Percentiles rank a stretch among this genome's conserved stretches.
phyloP scores from a whole-genome alignment of 2,113 vertebrate species.

The Salvelinus namaycush region DNA sequence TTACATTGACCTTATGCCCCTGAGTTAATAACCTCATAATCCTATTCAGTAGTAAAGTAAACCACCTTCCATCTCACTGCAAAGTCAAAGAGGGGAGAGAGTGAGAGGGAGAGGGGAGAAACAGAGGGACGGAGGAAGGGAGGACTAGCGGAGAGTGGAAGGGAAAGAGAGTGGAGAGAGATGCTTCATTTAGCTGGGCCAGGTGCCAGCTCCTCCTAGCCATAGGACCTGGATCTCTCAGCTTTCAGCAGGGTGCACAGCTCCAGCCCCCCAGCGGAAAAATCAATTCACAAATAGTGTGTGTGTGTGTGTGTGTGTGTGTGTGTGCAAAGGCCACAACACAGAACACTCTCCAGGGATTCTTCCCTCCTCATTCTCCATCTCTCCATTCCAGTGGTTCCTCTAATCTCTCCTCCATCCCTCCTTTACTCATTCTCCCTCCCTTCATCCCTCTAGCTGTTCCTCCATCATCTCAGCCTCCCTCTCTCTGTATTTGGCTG shows the following conservation, averaged over 20 bases:
- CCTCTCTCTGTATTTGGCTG: slow-evolving; percentile 14
- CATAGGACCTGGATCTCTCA: slow-evolving; percentile 38
- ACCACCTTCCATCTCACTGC: too few species aligned
- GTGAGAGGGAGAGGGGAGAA: not conserved
- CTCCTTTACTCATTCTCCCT: not conserved
- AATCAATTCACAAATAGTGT: slow-evolving; percentile 10
- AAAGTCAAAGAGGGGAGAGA: not conserved
- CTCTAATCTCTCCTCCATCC: not conserved
- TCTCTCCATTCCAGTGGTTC: not conserved
- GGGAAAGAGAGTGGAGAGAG: not conserved
- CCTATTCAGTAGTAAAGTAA: too few species aligned
- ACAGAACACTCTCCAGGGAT: slow-evolving; percentile 7
- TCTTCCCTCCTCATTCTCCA: not conserved
- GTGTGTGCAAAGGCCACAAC: not conserved
- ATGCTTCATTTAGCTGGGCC: not conserved
- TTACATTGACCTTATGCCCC: too few species aligned
- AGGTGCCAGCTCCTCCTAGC: slow-evolving; percentile 34
- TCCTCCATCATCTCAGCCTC: not conserved
- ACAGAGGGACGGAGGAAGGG: not conserved
- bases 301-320: not conserved
- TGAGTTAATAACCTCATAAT: too few species aligned
- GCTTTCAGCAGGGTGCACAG: slow-evolving; percentile 40
- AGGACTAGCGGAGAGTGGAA: not conserved
- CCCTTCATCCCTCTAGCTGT: slow-evolving; percentile 19
- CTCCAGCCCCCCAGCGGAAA: slow-evolving; percentile 42